A percentile compares a stretch with the other conserved stretches of the same genome.
These are phyloP conservation scores for Euthynnus affinis DNA, from an alignment of 2,797 vertebrate species.

Conservation along the genomic window DNA sequence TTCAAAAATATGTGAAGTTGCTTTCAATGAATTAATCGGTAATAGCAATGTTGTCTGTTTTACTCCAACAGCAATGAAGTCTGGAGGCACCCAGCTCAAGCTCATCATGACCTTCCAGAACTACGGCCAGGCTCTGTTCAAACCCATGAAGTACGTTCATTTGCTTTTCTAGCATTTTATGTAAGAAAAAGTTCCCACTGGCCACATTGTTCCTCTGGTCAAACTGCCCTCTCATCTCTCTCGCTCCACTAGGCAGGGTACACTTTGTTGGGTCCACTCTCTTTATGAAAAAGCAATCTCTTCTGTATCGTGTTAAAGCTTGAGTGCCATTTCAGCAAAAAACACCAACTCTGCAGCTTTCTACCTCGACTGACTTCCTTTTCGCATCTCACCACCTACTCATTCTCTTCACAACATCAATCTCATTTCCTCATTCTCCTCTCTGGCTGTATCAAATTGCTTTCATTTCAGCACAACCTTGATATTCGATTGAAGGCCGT, in stretches of 20 bases:
- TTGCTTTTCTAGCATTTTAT: background rate
- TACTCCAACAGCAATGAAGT: conserved; percentile 93
- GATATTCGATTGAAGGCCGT: conserved; percentile 66
- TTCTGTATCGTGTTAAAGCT: conserved; percentile 27
- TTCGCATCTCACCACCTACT: conserved; percentile 43
- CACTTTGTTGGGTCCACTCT: conserved; percentile 1
- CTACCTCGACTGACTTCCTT: conserved; percentile 44
- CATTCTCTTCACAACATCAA: conserved; percentile 64
- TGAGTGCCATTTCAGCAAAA: conserved; percentile 51
- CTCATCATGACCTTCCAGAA: conserved; percentile 99
- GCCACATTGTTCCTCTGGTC: background rate
- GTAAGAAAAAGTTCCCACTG: conserved; percentile 5
- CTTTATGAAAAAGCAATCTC: conserved; percentile 43
- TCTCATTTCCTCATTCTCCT: conserved; percentile 69
- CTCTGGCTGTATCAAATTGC: conserved; percentile 67
- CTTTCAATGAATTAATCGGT: conserved; percentile 21
- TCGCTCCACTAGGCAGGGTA: background rate
- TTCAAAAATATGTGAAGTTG: background rate
- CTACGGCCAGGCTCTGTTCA: conserved; percentile 94
- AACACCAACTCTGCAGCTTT: conserved; percentile 52
- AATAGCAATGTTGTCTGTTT: conserved; percentile 49
- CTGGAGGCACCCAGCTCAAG: conserved; percentile 98
- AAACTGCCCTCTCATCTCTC: conserved; percentile 21
- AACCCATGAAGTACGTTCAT: conserved; percentile 87
- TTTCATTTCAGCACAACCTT: conserved; percentile 74